Conservation (phyloP, 1,140 invertebrate species). For the Paraescarpia echinospica region DNA sequence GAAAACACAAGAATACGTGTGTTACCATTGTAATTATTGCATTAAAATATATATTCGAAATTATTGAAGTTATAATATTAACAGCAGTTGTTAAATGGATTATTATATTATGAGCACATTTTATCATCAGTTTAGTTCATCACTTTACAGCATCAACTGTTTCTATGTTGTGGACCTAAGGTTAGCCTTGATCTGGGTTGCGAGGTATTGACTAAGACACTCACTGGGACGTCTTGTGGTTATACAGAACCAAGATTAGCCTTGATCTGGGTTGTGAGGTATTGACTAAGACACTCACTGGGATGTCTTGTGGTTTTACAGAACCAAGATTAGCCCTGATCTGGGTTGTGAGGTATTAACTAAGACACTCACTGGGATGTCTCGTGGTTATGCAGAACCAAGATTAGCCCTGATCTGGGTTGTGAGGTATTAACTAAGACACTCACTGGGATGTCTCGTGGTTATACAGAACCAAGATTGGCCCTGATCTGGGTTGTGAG, state of each 20-base stretch:
- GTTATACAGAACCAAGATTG: constrained; percentile 83
- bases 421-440: too few species aligned
- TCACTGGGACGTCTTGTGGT: too few species aligned
- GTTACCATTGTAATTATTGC: background rate
- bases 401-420: constrained; percentile 18
- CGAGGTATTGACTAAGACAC: too few species aligned
- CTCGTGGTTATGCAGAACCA: constrained; percentile 92
- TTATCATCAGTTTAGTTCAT: background rate
- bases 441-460: constrained; percentile 83
- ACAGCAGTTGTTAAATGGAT: background rate
- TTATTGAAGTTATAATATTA: background rate
- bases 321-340: constrained; percentile 63
- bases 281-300: too few species aligned
- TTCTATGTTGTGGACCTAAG: background rate
- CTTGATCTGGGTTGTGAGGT: too few species aligned
- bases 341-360: too few species aligned
- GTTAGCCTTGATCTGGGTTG: too few species aligned
- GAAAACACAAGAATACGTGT: background rate
- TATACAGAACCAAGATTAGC: too few species aligned
- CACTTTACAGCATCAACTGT: background rate
- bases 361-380: constrained; percentile 73
- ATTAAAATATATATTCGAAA: background rate
- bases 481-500: too few species aligned
- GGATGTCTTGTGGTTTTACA: constrained; percentile 92
- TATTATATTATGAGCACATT: background rate